Conservation (phyloP, 2,797 vertebrate species). For the Diceros bicornis region DNA sequence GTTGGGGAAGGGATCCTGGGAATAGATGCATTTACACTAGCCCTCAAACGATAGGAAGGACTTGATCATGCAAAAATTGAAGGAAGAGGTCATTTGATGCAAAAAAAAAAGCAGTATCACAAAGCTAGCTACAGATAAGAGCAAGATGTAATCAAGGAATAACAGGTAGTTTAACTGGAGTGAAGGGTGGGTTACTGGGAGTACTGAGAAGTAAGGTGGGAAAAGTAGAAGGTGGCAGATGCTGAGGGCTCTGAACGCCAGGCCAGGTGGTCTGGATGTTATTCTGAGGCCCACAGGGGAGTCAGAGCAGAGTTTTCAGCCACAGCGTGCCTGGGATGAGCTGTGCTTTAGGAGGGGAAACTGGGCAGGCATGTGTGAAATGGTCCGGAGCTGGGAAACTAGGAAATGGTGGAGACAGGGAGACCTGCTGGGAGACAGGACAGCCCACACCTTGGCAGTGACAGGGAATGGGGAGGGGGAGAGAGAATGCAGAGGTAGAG, state of each 20-base stretch:
- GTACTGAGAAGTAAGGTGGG: neutral
- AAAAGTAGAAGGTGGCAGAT: accelerated
- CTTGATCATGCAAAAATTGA: neutral
- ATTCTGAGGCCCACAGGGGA: neutral
- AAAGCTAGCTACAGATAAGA: neutral
- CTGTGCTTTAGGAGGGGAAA: neutral
- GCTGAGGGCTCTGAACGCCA: no score
- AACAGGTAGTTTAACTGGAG: neutral
- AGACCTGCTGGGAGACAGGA: neutral
- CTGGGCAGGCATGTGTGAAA: neutral
- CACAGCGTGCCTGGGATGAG: neutral
- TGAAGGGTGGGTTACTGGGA: no score
- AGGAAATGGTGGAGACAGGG: neutral
- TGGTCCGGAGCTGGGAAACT: neutral
- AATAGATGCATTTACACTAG: neutral
- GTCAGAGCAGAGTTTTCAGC: neutral
- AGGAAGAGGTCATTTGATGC: neutral
- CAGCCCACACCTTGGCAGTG: neutral
- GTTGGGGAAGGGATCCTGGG: neutral
- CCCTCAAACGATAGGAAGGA: neutral
- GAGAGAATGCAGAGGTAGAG: neutral
- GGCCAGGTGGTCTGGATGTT: neutral
- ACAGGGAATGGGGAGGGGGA: neutral
- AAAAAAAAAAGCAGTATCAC: neutral
- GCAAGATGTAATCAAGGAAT: neutral